A percentile compares a stretch with the other conserved stretches of the same genome.
phyloP scores from a whole-genome alignment of 2,797 vertebrate genomes.

The Oryzias sinensis region DNA sequence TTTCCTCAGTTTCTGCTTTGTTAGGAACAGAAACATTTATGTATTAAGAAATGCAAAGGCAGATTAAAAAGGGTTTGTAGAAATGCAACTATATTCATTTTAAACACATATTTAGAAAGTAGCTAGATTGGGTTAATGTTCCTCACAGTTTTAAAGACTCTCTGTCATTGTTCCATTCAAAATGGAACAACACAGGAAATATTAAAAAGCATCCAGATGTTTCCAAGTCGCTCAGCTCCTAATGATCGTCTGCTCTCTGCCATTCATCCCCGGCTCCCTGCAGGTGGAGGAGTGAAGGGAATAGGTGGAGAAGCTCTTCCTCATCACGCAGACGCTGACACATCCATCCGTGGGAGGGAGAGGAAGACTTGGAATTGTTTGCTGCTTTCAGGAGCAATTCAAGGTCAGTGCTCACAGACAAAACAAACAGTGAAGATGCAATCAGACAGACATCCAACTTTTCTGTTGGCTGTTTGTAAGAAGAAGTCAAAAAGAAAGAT shows the following conservation, averaged over 20 bases:
- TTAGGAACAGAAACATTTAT: no score
- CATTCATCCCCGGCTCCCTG: slow-evolving; percentile 37
- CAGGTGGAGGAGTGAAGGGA: slow-evolving; percentile 73
- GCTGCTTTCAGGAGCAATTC: slow-evolving; percentile 64
- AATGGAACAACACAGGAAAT: no score
- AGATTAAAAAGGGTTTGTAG: no score
- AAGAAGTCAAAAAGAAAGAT: neutral
- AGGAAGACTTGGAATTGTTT: slow-evolving; percentile 66
- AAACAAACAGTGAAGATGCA: slow-evolving; percentile 22
- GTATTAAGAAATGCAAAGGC: no score
- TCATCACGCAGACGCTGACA: slow-evolving; percentile 52
- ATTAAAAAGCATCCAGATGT: slow-evolving; percentile 3
- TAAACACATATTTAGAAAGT: no score
- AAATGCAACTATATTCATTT: no score
- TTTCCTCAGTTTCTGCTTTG: no score
- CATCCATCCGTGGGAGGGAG: slow-evolving; percentile 55
- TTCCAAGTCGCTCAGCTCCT: slow-evolving; percentile 13
- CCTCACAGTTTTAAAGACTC: no score
- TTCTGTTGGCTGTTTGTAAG: slow-evolving; percentile 33
- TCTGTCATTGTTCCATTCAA: no score
- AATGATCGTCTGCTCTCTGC: slow-evolving; percentile 19
- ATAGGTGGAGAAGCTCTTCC: slow-evolving; percentile 67
- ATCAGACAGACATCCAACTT: slow-evolving; percentile 25
- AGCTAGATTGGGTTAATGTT: no score
- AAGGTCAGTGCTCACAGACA: slow-evolving; percentile 70